These are phyloP conservation scores for Ceratina japonica DNA, from an alignment of 1,140 invertebrate genomes.

Conservation along the genomic window DNA sequence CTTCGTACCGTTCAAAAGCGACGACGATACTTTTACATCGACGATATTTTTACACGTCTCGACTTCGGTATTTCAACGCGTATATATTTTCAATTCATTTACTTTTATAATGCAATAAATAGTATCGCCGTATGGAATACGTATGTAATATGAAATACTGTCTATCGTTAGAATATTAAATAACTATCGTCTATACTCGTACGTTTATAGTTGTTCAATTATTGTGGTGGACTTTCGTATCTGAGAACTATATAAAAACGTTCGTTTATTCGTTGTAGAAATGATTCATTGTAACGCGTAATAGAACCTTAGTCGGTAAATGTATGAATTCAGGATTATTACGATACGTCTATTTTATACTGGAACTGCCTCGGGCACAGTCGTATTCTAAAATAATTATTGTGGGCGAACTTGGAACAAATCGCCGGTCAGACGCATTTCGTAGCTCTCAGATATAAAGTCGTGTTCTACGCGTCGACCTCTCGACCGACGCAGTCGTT, in stretches of 20 bases:
- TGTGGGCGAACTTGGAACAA: background rate
- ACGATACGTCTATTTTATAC: too few species aligned
- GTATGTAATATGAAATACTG: conserved; percentile 61
- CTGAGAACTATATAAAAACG: conserved; percentile 48
- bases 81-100: conserved; percentile 44
- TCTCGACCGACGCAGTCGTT: conserved; percentile 45
- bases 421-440: background rate
- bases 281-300: conserved; percentile 6
- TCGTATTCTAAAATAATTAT: conserved; percentile 1
- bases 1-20: conserved; percentile 23
- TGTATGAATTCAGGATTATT: too few species aligned
- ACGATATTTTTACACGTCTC: conserved; percentile 31
- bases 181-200: conserved; percentile 49
- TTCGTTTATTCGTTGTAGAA: conserved; percentile 26
- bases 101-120: conserved; percentile 60
- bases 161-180: conserved; percentile 50
- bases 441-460: conserved; percentile 59
- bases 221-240: conserved; percentile 45
- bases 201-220: conserved; percentile 33
- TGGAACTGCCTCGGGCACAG: too few species aligned
- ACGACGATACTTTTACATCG: conserved; percentile 40
- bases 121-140: conserved; percentile 68
- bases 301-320: background rate
- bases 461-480: conserved; percentile 14
- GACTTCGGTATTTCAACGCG: conserved; percentile 25